Base-by-base conservation (phyloP, 2,888 invertebrate species). In the Drosophila mimica region DNA sequence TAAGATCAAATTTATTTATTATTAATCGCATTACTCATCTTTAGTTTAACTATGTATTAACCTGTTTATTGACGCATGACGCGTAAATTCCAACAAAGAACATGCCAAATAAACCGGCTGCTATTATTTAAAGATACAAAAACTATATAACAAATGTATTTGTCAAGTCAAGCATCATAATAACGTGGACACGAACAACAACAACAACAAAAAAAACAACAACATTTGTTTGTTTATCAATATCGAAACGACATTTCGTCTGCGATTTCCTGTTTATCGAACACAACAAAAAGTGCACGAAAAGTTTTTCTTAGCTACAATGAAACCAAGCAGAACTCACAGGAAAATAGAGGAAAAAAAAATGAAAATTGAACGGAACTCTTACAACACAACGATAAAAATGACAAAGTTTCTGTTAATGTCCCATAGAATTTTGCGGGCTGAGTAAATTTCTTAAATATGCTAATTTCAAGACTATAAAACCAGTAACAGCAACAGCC, bases 211-310 rank as follows among this genome's bases (percentile, higher is more conserved):
- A n/a, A n/a, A n/a, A n/a, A n/a, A n/a, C 38, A 53, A 31, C n/a
- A 52, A 78, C 46, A 74, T 65, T 65, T 54, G 52, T 70, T 48
- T 85, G 86, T 73, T 89, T 78, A 83, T 68, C 71, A 73, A 79
- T 74, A 70, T 70, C 70, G 49, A 66, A 74, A 70, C 70, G 65
- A 67, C 68, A 73, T 72, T 87, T 69, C 53, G 70, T 80, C 75
- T 70, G 58, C 57, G 73, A 89, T 85, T 85, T 85, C 85, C 89
- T 85, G 85, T 85, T 89, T 85, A 75, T 84, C 71, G 73, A 79
- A 71, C 8, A 46, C 79, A 66, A 57, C 65, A 70, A 54, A 25
- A 25, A 25, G 30, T 36, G 58, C 31, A 63, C 46, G 52, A 77
- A 82, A 83, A 83, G 63, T 86, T 85, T 79, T 61, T 36, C 51